Conservation (phyloP, 2,888 invertebrate genomes). For the Mylabris sibirica region DNA sequence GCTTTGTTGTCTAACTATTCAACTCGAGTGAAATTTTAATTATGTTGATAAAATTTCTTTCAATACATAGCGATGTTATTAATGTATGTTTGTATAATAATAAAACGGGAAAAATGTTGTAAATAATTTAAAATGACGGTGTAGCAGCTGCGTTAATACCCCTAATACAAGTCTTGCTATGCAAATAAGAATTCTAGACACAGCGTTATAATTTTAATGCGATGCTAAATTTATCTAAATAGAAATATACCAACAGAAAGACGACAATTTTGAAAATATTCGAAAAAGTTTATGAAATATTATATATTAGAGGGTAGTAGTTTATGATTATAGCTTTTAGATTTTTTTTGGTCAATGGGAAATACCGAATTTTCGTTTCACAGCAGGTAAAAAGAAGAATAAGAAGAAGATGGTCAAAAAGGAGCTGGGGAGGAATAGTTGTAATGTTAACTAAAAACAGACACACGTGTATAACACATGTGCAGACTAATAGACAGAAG, state of each 20-base stretch:
- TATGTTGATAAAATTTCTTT: background rate
- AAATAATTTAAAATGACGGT: constrained; percentile 8
- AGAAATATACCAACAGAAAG: background rate
- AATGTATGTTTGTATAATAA: background rate
- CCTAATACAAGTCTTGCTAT: constrained; percentile 9
- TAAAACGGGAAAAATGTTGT: constrained; percentile 4
- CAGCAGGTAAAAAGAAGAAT: constrained; percentile 6
- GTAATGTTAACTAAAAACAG: constrained; percentile 43
- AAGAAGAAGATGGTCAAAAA: constrained; percentile 12
- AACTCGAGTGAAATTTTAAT: background rate
- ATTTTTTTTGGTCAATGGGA: background rate
- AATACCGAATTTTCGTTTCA: constrained; percentile 19
- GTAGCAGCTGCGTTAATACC: constrained; percentile 6
- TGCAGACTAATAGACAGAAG: constrained; percentile 40
- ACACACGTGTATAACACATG: constrained; percentile 51
- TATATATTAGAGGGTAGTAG: background rate
- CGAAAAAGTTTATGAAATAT: background rate
- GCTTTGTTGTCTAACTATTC: too few relatives aligned
- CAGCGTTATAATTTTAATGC: constrained; percentile 6
- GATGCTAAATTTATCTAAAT: constrained; percentile 7
- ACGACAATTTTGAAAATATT: background rate
- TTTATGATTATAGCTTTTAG: background rate
- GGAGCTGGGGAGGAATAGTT: constrained; percentile 37
- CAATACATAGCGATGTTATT: background rate
- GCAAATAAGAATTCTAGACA: constrained; percentile 12